Evolutionary conservation across 2,113 vertebrate genomes (phyloP), one percentile per base, ranked within the genome.

Genomic region (Choloepus hoffmanni): DNA sequence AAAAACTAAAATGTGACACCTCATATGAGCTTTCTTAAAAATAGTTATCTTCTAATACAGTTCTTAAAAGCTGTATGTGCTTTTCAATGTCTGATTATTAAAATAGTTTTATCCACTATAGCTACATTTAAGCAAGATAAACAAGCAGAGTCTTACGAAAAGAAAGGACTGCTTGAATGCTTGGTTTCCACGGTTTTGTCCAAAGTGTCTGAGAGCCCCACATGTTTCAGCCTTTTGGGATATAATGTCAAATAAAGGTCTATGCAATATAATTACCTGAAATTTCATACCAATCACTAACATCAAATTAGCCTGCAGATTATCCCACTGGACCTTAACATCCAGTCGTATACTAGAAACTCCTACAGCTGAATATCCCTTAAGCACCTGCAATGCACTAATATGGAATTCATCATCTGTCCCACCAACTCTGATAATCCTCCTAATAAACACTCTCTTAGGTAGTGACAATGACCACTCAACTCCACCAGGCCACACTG

Each of bases 1-100:
- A 84, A 89, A 85, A 85, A 70, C 33, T 74, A 86, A 92, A 94
- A 62, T 89, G 77, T 36, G 26, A 92, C 10, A 90, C 81, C 15
- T 13, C 40, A 36, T 50, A 43, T 1, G 72, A 74, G 3, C 23
- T 50, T 82, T 76, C 11, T 70, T 92, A 76, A 76, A 94, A 68
- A 53, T 58, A 55, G 24, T 50, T 86, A 58, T 82, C 84, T 90
- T 90, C 53, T 72, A 68, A 70, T 45, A 8, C 60, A 13, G n/a
- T 81, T 90, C 36, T 13, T 74, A 79, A 90, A 88, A 90, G 10
- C 11, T 33, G 18, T 24, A 43, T 24, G 28, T n/a, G 50, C 65
- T 79, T 67, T 68, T 86, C 78, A 83, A 40, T 62, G 28, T 86
- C n/a, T 85, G 16, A 6, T 26, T 84, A 82, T 55, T 85, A 55